Conservation (phyloP, 1,140 invertebrate species). For the Physella acuta region DNA sequence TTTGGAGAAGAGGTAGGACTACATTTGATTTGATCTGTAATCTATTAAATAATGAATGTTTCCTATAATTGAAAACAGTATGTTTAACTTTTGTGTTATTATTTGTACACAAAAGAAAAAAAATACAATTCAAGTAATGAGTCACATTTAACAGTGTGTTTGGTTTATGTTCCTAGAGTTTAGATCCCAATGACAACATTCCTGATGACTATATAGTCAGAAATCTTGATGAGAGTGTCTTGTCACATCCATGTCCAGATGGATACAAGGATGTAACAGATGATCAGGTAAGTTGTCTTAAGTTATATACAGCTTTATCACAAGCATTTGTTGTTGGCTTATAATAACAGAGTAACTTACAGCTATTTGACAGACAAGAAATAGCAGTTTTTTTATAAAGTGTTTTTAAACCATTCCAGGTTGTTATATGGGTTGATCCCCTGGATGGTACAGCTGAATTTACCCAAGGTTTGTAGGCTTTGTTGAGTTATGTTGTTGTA, state of each 20-base stretch:
- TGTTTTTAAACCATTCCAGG: constrained; percentile 53
- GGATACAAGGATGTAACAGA: constrained; percentile 68
- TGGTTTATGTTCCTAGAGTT: no score
- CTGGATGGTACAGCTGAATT: constrained; percentile 95
- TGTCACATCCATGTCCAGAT: constrained; percentile 69
- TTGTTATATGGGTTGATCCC: constrained; percentile 97
- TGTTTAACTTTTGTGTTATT: no score
- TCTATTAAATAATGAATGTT: no score
- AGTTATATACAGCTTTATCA: no score
- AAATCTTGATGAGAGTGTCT: constrained; percentile 65
- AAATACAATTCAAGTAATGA: no score
- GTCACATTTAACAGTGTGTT: no score
- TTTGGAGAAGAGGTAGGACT: constrained; percentile 86
- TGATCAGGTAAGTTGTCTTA: constrained; percentile 64
- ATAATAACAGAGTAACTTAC: no score
- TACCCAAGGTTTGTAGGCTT: constrained; percentile 83
- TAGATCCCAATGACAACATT: constrained; percentile 48
- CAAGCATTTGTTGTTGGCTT: no score
- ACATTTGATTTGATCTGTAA: neutral
- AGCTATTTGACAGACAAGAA: neutral
- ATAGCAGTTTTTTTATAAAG: neutral
- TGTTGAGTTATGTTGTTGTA: no score
- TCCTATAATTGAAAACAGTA: no score
- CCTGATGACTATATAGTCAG: constrained; percentile 45
- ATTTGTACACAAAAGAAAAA: no score